Evolutionary conservation across 2,888 invertebrate genomes (phyloP).

Genomic region (Caenorhabditis sp.): DNA sequence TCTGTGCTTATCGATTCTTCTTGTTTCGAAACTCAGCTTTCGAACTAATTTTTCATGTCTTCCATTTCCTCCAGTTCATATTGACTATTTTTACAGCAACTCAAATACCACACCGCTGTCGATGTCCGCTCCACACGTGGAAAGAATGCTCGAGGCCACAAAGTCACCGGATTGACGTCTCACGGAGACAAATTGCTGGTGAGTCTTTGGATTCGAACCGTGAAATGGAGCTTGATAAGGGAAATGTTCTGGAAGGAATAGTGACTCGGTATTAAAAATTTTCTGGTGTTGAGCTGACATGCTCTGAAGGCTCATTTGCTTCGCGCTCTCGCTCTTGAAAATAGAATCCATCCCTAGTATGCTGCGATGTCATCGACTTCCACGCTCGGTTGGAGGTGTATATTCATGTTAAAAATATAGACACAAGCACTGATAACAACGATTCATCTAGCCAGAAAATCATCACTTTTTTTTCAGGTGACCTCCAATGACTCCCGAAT

Average conservation of each 20-base stretch:
- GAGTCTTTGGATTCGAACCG: slow-evolving; percentile 7
- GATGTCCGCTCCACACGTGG: slow-evolving; percentile 95
- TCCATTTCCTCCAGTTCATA: not conserved
- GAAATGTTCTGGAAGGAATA: too few relatives aligned
- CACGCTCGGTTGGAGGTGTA: too few relatives aligned
- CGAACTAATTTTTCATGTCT: not conserved
- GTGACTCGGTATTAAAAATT: too few relatives aligned
- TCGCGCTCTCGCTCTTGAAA: too few relatives aligned
- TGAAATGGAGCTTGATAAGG: too few relatives aligned
- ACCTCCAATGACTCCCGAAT: slow-evolving; percentile 98
- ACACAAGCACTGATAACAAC: too few relatives aligned
- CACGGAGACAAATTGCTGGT: slow-evolving; percentile 85
- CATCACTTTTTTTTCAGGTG: slow-evolving; percentile 48
- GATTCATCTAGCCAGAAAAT: not conserved
- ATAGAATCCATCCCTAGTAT: too few relatives aligned
- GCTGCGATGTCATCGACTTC: too few relatives aligned
- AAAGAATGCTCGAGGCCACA: slow-evolving; percentile 94
- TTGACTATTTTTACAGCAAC: slow-evolving; percentile 86
- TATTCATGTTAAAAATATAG: too few relatives aligned
- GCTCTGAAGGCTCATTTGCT: too few relatives aligned
- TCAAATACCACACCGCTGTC: slow-evolving; percentile 98
- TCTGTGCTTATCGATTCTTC: slow-evolving; percentile 1
- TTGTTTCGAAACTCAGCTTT: slow-evolving; percentile 1
- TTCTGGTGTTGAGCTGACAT: too few relatives aligned
- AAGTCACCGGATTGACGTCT: slow-evolving; percentile 93